Evolutionary conservation across 2,888 invertebrate genomes (phyloP), one percentile per base, ranked within the genome.

Genomic region (Polydrusus cervinus): DNA sequence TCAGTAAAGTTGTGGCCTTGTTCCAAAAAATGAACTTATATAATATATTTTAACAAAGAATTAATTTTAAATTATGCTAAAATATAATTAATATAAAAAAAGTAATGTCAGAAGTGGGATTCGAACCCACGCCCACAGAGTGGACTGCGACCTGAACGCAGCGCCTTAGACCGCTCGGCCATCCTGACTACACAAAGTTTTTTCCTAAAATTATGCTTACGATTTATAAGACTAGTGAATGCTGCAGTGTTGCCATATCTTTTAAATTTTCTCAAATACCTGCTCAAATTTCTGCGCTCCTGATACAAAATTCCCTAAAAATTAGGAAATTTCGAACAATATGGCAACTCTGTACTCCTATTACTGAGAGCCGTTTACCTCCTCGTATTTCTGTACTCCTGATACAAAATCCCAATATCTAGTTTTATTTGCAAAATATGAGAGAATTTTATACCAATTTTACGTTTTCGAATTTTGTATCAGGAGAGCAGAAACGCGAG

Each of bases 141-240:
- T 85, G 92, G 94, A 94, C 93, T 93, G 90, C 92, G 90, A 92
- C 92, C 92, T 91, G 91, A 92, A 90, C 89, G 91, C 90, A 88
- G 90, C 94, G 94, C 94, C 94, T 78, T 78, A 78, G 78, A 78
- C 78, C 78, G 78, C 78, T 78, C 78, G 78, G 78, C 78, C 78
- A 78, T 78, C 77, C 78, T 78, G 78, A 78, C 78, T 70, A 13
- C 51, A 38, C 47, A 1, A 43, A 13, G 40, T n/a, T 64, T 55
- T 16, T n/a, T 43, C 53, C 1, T 38, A 49, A 49, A 16, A n/a
- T n/a, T n/a, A n/a, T n/a, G n/a, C n/a, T n/a, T n/a, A n/a, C n/a
- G n/a, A n/a, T n/a, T n/a, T 16, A 16, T 6, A 18, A 2, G 10
- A 11, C 40, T 40, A 1, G 3, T 5, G 25, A 25, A 3, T 3